Conservation (phyloP, 2,113 vertebrate species). For the Perca schrenkii region DNA sequence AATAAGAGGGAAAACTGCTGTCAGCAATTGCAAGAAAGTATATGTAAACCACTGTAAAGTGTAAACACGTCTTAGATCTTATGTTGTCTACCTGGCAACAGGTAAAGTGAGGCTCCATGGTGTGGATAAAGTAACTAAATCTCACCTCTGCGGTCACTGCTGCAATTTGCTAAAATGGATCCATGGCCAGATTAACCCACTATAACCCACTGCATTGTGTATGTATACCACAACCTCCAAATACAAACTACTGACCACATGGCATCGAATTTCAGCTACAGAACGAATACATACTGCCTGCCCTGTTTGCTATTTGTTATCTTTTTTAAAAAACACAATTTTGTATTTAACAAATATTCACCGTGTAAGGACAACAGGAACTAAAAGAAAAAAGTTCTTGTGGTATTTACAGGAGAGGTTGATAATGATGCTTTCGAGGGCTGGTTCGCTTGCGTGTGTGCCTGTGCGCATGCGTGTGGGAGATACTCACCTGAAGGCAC, state of each 20-base stretch:
- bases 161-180: not conserved
- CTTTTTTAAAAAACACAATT: not conserved
- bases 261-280: not conserved
- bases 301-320: not conserved
- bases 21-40: not conserved
- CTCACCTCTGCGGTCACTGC: not conserved
- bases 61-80: not conserved
- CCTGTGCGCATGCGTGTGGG: slow-evolving; percentile 33
- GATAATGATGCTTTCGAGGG: not conserved
- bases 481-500: slow-evolving; percentile 84
- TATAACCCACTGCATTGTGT: not conserved
- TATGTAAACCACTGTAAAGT: not conserved
- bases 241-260: not conserved
- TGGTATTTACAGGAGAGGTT: not conserved
- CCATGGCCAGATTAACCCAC: not conserved
- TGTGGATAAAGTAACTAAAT: not conserved
- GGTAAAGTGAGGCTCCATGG: not conserved
- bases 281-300: not conserved
- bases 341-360: not conserved
- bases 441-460: not conserved
- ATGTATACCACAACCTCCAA: not conserved
- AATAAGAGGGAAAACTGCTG: not conserved
- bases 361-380: not conserved
- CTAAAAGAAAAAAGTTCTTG: not conserved
- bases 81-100: not conserved